Evolutionary conservation across 92 coral and sea anemone genomes (phyloP), one percentile per base, ranked within the genome.

Genomic region (Siderastrea siderea): DNA sequence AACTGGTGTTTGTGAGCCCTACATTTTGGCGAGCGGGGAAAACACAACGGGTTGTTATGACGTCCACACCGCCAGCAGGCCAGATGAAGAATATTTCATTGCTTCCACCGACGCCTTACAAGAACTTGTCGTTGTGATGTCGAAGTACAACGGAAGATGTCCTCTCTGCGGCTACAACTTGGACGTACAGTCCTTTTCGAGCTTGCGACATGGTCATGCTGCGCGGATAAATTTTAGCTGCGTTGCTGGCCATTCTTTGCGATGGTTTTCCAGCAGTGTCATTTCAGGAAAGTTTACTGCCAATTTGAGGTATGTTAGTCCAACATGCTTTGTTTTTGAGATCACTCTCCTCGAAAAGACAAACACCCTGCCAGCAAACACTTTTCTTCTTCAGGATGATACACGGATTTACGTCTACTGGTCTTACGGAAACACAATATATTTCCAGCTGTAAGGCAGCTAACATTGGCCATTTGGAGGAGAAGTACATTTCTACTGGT

Each of bases 181-280:
- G 12, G 84, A 77, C 49, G 48, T 57, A 9, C 13, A 17, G 50
- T 86, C 90, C 16, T 86, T 77, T n/a, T 15, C 26, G 7, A 58
- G 54, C 50, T 7, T 17, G 45, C 75, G 55, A 68, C 84, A 65
- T 66, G 83, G 84, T 16, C 84, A 77, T 75, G 78, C 75, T 50
- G 84, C 51, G 1, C 57, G 57, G n/a, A 63, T 77, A 11, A 86
- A 77, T 45, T 17, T 86, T 49, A 44, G 47, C 55, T 76, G 84
- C 54, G 68, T 77, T 50, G 77, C 84, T 54, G 69, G 84, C 50
- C 89, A 77, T 86, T 65, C 78, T 50, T 51, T 77, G 46, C 59
- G 59, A 68, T 74, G 88, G 81, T 84, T 74, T 84, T 84, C 81
- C 15, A 84, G 88, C 55, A 45, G 81, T 47, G 75, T 19, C 54